These are phyloP conservation scores for Scaptomyza pallida DNA, from an alignment of 1,140 invertebrate genomes.

Conservation along the genomic window DNA sequence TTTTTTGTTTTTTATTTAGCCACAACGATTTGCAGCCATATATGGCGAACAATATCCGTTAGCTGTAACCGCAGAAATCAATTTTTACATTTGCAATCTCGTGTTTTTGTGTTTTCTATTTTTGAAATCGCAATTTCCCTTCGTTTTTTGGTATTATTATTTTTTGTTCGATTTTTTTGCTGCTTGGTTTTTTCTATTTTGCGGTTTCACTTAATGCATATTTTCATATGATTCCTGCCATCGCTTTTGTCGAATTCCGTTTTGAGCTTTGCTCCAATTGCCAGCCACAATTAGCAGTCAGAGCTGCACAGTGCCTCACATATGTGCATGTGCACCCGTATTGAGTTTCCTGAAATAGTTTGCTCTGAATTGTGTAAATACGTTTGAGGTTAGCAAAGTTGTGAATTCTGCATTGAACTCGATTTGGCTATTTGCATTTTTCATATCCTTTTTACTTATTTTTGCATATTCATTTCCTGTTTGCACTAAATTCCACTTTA, in stretches of 20 bases:
- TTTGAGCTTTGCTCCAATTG: conserved; percentile 47
- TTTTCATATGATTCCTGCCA: conserved; percentile 56
- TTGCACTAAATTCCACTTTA: conserved; percentile 55
- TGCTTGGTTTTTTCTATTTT: conserved; percentile 63
- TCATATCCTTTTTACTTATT: conserved; percentile 72
- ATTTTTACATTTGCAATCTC: conserved; percentile 70
- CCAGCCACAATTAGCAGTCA: conserved; percentile 68
- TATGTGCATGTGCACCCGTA: conserved; percentile 44
- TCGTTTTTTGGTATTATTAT: conserved; percentile 45
- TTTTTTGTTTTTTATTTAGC: conserved; percentile 26
- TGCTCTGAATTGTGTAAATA: conserved; percentile 50
- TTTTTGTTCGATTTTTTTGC: background rate
- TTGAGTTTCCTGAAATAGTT: conserved; percentile 8
- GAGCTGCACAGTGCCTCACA: conserved; percentile 57
- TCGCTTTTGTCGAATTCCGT: conserved; percentile 12
- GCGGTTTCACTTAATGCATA: conserved; percentile 75
- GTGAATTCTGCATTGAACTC: conserved; percentile 64
- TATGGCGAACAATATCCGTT: conserved; percentile 53
- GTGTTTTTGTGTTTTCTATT: conserved; percentile 37
- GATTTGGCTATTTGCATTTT: conserved; percentile 79
- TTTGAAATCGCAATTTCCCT: conserved; percentile 62
- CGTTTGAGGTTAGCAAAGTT: conserved; percentile 51
- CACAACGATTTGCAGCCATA: conserved; percentile 48
- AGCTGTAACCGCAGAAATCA: conserved; percentile 69
- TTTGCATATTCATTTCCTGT: conserved; percentile 79